Percentiles rank a stretch among this genome's conserved stretches.
phyloP scores from a whole-genome alignment of 2,797 vertebrate species.

The Peromyscus melanophrys region DNA sequence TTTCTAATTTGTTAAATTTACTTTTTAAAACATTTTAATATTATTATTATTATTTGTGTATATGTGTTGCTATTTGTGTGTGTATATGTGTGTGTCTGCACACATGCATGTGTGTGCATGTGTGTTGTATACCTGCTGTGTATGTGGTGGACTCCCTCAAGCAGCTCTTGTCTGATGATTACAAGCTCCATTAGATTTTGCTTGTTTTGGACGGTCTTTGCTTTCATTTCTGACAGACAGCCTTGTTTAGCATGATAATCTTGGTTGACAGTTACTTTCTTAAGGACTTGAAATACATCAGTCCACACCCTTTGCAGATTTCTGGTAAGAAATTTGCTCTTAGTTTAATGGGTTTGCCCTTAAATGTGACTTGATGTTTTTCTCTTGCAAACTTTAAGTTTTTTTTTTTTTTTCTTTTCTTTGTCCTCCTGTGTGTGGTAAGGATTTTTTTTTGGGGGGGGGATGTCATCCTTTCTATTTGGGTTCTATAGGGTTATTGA shows the following conservation, averaged over 20 bases:
- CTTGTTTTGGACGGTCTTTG: neutral
- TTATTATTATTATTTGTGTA: neutral
- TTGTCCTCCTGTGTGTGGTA: neutral
- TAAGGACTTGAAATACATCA: neutral
- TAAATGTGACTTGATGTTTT: conserved; percentile 21
- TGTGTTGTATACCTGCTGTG: neutral
- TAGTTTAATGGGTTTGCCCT: neutral
- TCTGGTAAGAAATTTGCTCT: neutral
- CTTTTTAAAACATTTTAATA: neutral
- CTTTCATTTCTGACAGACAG: neutral
- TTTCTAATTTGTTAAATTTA: neutral
- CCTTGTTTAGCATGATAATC: neutral
- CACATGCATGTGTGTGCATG: neutral
- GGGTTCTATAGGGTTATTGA: neutral
- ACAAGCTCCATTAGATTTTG: neutral
- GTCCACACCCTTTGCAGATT: neutral
- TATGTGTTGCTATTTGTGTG: neutral
- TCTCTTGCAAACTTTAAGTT: neutral
- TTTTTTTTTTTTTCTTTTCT: neutral
- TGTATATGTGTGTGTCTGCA: neutral
- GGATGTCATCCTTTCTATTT: neutral
- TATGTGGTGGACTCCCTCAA: neutral
- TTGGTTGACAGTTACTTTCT: neutral
- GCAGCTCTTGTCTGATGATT: neutral
- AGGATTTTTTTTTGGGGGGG: neutral